These are phyloP conservation scores for Trididemnum miniatum DNA, from an alignment of 23 tunicate species.

Conservation along the genomic window DNA sequence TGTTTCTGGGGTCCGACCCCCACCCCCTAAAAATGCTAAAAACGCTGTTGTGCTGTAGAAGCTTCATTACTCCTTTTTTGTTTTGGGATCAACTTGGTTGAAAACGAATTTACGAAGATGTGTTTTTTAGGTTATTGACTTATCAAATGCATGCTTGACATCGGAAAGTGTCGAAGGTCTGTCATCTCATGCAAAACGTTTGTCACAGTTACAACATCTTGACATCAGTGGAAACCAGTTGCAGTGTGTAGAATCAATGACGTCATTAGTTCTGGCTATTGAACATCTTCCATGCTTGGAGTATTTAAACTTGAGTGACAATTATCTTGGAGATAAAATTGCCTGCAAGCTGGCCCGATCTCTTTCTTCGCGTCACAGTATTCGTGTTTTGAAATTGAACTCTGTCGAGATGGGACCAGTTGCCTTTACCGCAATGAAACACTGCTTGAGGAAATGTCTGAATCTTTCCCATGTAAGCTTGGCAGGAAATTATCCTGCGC, in stretches of 20 bases:
- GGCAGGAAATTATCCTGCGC: conserved; percentile 41
- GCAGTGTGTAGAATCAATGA: conserved; percentile 33
- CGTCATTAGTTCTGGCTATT: conserved; percentile 16
- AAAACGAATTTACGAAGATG: not conserved
- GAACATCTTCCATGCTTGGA: conserved; percentile 18
- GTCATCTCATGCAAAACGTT: not conserved
- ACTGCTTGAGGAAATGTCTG: conserved; percentile 17
- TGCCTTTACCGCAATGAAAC: conserved; percentile 51
- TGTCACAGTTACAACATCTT: not conserved
- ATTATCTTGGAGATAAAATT: conserved; percentile 48
- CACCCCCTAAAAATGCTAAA: no score
- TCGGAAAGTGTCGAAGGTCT: conserved; percentile 17
- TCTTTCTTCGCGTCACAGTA: not conserved
- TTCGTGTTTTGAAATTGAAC: conserved; percentile 39
- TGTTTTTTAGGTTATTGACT: conserved; percentile 32
- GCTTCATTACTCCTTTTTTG: no score
- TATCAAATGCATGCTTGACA: conserved; percentile 28
- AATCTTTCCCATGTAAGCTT: conserved; percentile 22
- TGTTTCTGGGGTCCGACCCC: no score
- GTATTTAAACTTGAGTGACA: conserved; percentile 51
- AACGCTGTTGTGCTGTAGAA: no score
- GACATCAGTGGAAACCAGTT: conserved; percentile 49
- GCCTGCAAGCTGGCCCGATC: conserved; percentile 43
- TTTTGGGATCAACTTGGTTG: no score
- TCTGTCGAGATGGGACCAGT: conserved; percentile 56